Evolutionary conservation across 2,888 invertebrate species (phyloP).

Genomic region (Perizoma affinitatum): DNA sequence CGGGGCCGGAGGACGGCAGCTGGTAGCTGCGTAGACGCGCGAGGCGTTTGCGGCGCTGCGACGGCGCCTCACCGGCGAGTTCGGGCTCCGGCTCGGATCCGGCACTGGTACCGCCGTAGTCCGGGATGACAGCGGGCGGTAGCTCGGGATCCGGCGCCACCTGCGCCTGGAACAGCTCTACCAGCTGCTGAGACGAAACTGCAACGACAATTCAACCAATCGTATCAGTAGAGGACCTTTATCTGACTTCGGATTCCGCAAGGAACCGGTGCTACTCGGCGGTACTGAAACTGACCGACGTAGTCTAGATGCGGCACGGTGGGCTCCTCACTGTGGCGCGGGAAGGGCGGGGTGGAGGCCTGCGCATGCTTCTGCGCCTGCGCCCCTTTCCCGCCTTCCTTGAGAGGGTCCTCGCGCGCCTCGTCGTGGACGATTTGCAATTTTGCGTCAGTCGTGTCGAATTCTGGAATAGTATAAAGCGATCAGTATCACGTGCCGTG

Average conservation of each 20-base stretch:
- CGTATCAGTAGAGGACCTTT: not conserved
- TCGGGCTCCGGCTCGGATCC: constrained; percentile 4
- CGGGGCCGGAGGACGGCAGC: constrained; percentile 10
- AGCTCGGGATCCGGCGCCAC: constrained; percentile 50
- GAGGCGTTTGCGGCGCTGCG: constrained; percentile 38
- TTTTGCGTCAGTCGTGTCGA: constrained; percentile 1
- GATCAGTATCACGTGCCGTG: too few relatives aligned
- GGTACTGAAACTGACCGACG: constrained; percentile 18
- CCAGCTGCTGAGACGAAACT: constrained; percentile 56
- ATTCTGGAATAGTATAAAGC: not conserved
- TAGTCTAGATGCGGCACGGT: constrained; percentile 22
- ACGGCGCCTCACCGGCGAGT: constrained; percentile 3
- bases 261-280: not conserved
- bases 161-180: constrained; percentile 59
- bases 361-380: not conserved
- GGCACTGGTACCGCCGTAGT: constrained; percentile 30
- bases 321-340: constrained; percentile 21
- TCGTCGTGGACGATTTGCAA: not conserved
- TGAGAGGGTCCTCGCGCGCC: not conserved
- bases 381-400: not conserved
- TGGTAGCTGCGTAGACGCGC: constrained; percentile 30
- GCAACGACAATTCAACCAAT: constrained; percentile 10
- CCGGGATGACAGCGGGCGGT: constrained; percentile 59
- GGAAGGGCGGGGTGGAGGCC: not conserved
- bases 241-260: too few relatives aligned